Percentiles rank a stretch among this genome's conserved stretches.
Evolutionary conservation across 2,113 vertebrate genomes (phyloP).

Genomic region (Anser cygnoides): DNA sequence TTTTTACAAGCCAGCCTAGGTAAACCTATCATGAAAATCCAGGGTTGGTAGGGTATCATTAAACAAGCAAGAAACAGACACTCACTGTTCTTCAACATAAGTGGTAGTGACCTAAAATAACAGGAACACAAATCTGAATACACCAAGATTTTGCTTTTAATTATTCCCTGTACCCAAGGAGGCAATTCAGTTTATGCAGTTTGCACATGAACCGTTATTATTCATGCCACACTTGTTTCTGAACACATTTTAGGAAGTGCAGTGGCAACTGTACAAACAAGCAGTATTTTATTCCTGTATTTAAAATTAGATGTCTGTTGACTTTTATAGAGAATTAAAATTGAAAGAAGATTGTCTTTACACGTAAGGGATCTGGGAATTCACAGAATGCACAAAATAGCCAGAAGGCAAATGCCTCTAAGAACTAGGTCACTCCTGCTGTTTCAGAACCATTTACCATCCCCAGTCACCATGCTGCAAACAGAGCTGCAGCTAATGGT

Average conservation of each 20-base stretch:
- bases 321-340: neutral
- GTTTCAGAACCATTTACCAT: conserved; percentile 55
- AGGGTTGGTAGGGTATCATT: neutral
- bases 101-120: neutral
- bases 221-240: neutral
- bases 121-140: neutral
- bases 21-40: neutral
- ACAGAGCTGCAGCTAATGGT: neutral
- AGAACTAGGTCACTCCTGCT: conserved; percentile 72
- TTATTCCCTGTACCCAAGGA: neutral
- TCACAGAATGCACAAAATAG: neutral
- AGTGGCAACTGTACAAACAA: neutral
- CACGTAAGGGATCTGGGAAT: neutral
- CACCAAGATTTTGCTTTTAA: neutral
- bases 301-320: neutral
- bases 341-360: neutral
- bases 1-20: neutral
- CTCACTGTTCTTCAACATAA: neutral
- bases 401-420: conserved; percentile 69
- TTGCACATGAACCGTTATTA: neutral
- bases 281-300: neutral
- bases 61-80: neutral
- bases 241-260: neutral
- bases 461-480: neutral
- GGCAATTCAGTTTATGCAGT: neutral